Evolutionary conservation across 2,888 invertebrate species (phyloP), one percentile per base, ranked within the genome.

Genomic region (Cylloceria caligata): DNA sequence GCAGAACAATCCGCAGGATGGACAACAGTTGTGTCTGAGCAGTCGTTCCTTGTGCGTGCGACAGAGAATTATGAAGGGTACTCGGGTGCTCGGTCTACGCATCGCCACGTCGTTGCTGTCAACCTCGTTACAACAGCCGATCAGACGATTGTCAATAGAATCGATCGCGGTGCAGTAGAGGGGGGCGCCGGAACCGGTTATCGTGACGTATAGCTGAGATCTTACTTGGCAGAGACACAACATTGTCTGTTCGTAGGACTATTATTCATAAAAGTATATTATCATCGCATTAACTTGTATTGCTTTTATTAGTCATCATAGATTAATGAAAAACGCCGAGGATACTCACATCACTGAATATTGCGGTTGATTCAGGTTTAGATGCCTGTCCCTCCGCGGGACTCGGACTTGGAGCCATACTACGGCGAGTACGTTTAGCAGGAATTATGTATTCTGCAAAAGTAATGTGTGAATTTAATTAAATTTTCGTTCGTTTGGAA

Each of bases 1-100:
- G 91, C 98, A 98, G 92, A 97, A 98, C 69, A 97, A 93, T 5
- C 98, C 97, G 93, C 98, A 98, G 0, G 96, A 96, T 0, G 98
- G 97, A 90, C 98, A 98, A 92, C 98, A 98, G 92, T 98, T 97
- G 93, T 98, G 98, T 45, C 95, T 93, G 13, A 95, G 93, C 80
- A 98, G 93, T 80, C 97, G 95, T 87, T 96, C 95, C 80, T 95
- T 94, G 92, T 98, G 98, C 87, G 96, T 94, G 65, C 95, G 94
- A 91, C 98, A 98, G 27, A 97, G 94, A 19, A 97, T 95, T 91
- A 96, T 94, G 92, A 96, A 98, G 9, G 97, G 97, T 68, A 97
- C 95, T 57, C 96, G 94, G 3, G 95, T 94, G 30, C 97, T 96
- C 6, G 96, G 95, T 21, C 97, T 94, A 45, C 95, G 90, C 90